Evolutionary conservation across 2,797 vertebrate genomes (phyloP).

Genomic region (Pyrrhura leucotis): DNA sequence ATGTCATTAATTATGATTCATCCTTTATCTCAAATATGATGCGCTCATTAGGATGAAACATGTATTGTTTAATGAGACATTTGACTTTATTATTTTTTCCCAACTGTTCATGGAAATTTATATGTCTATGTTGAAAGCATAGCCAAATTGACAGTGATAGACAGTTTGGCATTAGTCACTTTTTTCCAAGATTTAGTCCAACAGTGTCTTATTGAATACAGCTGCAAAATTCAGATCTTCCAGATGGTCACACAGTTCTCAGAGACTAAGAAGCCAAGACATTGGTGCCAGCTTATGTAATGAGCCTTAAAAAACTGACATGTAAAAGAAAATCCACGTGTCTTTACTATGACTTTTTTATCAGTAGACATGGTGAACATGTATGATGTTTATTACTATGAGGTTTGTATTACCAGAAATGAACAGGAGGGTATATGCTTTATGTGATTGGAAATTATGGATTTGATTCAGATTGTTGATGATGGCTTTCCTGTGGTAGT

Average conservation of each 20-base stretch:
- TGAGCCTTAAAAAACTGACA: conserved; percentile 8
- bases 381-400: background rate
- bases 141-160: conserved; percentile 57
- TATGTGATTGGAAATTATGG: background rate
- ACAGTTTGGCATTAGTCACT: conserved; percentile 3
- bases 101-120: conserved; percentile 40
- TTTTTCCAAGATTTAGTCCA: conserved; percentile 63
- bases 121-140: conserved; percentile 42
- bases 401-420: background rate
- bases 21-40: background rate
- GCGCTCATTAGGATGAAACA: background rate
- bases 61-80: conserved; percentile 42
- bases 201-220: conserved; percentile 63
- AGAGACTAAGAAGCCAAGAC: background rate
- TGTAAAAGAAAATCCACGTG: background rate
- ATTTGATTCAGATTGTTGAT: background rate
- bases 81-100: conserved; percentile 49
- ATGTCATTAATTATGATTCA: background rate
- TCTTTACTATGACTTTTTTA: background rate
- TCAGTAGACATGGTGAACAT: background rate
- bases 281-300: conserved; percentile 40
- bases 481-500: background rate
- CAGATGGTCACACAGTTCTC: conserved; percentile 42
- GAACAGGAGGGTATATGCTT: background rate
- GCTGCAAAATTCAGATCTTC: conserved; percentile 60